phyloP scores from a whole-genome alignment of 2,888 invertebrate species.

The Alloscopus bannaensis region DNA sequence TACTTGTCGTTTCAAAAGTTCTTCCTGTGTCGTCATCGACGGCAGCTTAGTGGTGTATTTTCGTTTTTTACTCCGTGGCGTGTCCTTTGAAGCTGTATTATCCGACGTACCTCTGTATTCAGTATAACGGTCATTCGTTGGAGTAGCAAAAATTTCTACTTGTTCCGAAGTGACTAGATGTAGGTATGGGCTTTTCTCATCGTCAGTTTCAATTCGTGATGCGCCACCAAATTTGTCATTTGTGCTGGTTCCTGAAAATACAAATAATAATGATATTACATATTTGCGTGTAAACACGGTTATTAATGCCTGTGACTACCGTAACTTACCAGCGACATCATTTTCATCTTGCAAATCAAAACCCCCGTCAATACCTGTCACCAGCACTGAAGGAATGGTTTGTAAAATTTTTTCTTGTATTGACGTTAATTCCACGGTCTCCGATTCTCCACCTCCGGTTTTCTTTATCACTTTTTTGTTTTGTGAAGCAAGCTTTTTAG shows the following conservation, averaged over 20 bases:
- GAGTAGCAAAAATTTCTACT: too few species aligned
- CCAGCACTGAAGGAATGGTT: background rate
- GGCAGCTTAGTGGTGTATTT: too few species aligned
- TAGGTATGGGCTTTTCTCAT: too few species aligned
- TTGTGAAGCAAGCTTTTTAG: background rate
- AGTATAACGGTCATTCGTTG: too few species aligned
- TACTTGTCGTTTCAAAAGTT: too few species aligned
- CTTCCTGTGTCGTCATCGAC: too few species aligned
- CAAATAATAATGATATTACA: background rate
- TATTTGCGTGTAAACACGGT: constrained; percentile 7
- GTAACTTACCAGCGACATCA: background rate
- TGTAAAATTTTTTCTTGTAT: constrained; percentile 11
- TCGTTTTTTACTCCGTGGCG: too few species aligned
- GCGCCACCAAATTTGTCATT: too few species aligned
- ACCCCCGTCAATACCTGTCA: constrained; percentile 46
- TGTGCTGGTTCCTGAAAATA: background rate
- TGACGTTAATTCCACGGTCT: background rate
- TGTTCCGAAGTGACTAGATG: too few species aligned
- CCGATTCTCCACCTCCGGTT: constrained; percentile 50
- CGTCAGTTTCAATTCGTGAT: too few species aligned
- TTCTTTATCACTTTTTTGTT: constrained; percentile 21
- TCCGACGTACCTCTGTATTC: too few species aligned
- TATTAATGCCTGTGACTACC: background rate
- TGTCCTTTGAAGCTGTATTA: too few species aligned
- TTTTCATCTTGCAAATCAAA: constrained; percentile 21